Percentiles rank a stretch among this genome's conserved stretches.
Evolutionary conservation across 2,113 vertebrate species (phyloP).

Genomic region (Corythornis madagascariensis): DNA sequence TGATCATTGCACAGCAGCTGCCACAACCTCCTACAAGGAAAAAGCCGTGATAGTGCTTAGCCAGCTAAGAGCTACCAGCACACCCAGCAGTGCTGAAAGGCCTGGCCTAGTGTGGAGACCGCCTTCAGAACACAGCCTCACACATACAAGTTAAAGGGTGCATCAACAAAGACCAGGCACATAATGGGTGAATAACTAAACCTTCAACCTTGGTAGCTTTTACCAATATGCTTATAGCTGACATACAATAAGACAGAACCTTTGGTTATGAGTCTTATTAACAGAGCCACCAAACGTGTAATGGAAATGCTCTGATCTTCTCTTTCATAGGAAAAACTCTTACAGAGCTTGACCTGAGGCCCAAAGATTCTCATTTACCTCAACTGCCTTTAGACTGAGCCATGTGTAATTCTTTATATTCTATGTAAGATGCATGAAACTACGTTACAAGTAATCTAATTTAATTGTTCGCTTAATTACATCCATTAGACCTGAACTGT

Average conservation of each 20-base stretch:
- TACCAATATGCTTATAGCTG: neutral
- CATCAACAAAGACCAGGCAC: neutral
- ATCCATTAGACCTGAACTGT: neutral
- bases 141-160: neutral
- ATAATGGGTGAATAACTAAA: neutral
- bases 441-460: neutral
- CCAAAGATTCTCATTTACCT: neutral
- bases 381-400: neutral
- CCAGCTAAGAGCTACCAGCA: neutral
- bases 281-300: neutral
- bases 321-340: neutral
- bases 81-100: neutral
- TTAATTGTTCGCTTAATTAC: conserved; percentile 10
- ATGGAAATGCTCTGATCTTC: neutral
- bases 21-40: neutral
- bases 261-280: neutral
- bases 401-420: neutral
- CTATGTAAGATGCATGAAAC: neutral
- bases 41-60: too few species aligned
- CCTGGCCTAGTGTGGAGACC: rapidly evolving
- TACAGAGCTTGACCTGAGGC: neutral
- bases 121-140: neutral
- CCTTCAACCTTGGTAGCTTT: neutral
- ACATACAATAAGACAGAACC: neutral
- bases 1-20: neutral